phyloP scores from a whole-genome alignment of 2,113 vertebrate species.

The Osmerus mordax region DNA sequence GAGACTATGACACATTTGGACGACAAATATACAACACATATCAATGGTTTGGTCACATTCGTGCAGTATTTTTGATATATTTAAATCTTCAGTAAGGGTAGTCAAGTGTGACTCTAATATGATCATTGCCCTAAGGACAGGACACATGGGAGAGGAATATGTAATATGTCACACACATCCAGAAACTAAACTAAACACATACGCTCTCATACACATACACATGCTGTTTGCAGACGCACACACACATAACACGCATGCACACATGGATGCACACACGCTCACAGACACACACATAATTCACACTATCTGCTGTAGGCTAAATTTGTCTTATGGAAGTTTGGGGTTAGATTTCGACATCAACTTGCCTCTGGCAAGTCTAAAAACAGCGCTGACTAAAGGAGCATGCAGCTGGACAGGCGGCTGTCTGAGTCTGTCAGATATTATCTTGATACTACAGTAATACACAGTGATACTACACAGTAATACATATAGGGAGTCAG shows the following conservation, averaged over 20 bases:
- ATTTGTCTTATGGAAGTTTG: too few species aligned
- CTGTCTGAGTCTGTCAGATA: too few species aligned
- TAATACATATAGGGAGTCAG: too few species aligned
- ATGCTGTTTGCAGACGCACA: slow-evolving; percentile 13
- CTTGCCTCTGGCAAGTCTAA: too few species aligned
- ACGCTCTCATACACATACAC: not conserved
- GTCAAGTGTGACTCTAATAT: slow-evolving; percentile 58
- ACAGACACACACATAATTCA: not conserved
- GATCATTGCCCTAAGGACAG: slow-evolving; percentile 50
- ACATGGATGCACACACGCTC: slow-evolving; percentile 23
- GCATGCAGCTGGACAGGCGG: too few species aligned
- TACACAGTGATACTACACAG: too few species aligned
- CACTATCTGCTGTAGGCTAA: too few species aligned
- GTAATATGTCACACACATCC: slow-evolving; percentile 10
- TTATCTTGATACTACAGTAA: too few species aligned
- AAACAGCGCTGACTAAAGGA: too few species aligned
- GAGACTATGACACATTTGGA: slow-evolving; percentile 17
- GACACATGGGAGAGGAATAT: slow-evolving; percentile 47
- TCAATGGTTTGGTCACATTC: slow-evolving; percentile 31
- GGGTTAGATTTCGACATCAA: too few species aligned
- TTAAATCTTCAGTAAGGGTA: slow-evolving; percentile 44
- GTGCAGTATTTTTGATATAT: slow-evolving; percentile 46
- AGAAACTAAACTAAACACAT: not conserved
- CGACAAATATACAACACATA: slow-evolving; percentile 22
- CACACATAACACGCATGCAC: slow-evolving; percentile 1